Conservation (phyloP, 2,888 invertebrate species). For the Campoletis raptor region DNA sequence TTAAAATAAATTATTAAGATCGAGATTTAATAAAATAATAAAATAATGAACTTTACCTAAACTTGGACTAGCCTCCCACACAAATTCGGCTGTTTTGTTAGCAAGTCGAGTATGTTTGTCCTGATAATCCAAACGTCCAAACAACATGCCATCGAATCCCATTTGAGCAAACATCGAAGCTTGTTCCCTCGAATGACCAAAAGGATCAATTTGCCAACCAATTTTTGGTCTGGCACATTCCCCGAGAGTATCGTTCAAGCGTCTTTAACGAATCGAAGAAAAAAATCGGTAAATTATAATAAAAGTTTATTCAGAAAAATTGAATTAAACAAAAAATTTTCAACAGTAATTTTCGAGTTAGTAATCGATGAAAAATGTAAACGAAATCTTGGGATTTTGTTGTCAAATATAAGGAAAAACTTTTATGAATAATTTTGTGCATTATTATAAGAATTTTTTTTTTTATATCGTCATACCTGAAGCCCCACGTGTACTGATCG, state of each 20-base stretch:
- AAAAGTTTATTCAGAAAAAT: neutral
- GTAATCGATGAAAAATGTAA: too few species aligned
- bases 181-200: slow-evolving; percentile 95
- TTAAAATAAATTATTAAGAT: neutral
- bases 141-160: slow-evolving; percentile 95
- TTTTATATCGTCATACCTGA: slow-evolving; percentile 85
- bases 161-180: slow-evolving; percentile 92
- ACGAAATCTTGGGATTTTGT: neutral
- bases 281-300: slow-evolving; percentile 14
- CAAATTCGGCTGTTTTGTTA: slow-evolving; percentile 90
- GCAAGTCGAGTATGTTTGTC: slow-evolving; percentile 89
- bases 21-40: slow-evolving; percentile 51
- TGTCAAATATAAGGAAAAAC: neutral
- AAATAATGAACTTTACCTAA: slow-evolving; percentile 87
- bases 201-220: slow-evolving; percentile 94
- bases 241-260: slow-evolving; percentile 89
- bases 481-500: slow-evolving; percentile 92
- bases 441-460: neutral
- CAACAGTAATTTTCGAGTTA: too few species aligned
- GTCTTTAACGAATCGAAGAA: slow-evolving; percentile 74
- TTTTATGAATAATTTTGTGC: neutral
- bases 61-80: slow-evolving; percentile 92
- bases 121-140: slow-evolving; percentile 95
- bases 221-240: slow-evolving; percentile 90
- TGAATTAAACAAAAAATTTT: too few species aligned